These are phyloP conservation scores for Phoxinus dragarum DNA, from an alignment of 2,797 vertebrate genomes.

Conservation along the genomic window DNA sequence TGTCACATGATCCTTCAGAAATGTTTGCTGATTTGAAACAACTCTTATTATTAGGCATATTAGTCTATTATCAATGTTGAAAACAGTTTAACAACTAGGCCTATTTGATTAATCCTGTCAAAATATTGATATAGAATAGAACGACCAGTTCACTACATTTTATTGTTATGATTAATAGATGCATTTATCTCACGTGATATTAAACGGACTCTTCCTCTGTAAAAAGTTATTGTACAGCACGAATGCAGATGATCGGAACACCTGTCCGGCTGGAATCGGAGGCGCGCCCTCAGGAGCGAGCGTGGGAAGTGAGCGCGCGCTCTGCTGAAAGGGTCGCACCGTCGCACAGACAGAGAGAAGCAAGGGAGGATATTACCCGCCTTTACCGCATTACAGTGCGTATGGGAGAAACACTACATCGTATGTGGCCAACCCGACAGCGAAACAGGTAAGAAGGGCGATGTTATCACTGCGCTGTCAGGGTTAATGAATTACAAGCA, in stretches of 20 bases:
- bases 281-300: slow-evolving; percentile 55
- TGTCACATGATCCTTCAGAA: no score
- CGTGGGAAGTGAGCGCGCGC: slow-evolving; percentile 54
- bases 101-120: background rate
- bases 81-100: no score
- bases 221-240: background rate
- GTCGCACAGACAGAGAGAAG: slow-evolving; percentile 37
- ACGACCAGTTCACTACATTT: no score
- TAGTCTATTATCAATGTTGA: no score
- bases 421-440: slow-evolving; percentile 11
- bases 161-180: background rate
- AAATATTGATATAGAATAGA: background rate
- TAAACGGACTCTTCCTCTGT: background rate
- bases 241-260: slow-evolving; percentile 44
- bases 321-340: slow-evolving; percentile 33
- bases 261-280: slow-evolving; percentile 53
- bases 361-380: slow-evolving; percentile 47
- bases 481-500: slow-evolving; percentile 13
- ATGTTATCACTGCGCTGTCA: slow-evolving; percentile 6
- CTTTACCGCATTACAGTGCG: slow-evolving; percentile 63
- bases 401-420: slow-evolving; percentile 53
- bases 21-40: no score
- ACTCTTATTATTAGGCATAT: no score
- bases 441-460: slow-evolving; percentile 69
- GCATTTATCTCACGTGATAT: background rate